Conservation (phyloP, 2,797 vertebrate genomes). For the Dermochelys coriacea region DNA sequence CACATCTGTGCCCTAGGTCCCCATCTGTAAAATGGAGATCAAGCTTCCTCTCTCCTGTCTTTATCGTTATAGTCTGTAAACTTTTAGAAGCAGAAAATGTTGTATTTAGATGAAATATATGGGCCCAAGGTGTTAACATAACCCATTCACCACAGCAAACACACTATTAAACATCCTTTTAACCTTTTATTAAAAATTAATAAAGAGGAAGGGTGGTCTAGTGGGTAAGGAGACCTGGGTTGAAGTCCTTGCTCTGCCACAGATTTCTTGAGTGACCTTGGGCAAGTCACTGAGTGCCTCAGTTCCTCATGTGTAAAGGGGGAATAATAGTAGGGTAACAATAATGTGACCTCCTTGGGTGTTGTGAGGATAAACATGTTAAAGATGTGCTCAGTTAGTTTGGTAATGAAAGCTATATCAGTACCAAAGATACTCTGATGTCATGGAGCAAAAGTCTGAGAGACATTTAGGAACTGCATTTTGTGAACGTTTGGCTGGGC, state of each 20-base stretch:
- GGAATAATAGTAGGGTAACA: too few species aligned
- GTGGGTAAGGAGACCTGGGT: not conserved
- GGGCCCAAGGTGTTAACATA: too few species aligned
- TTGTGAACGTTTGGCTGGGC: not conserved
- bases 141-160: too few species aligned
- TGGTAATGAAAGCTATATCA: not conserved
- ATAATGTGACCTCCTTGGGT: not conserved
- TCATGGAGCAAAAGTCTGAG: not conserved
- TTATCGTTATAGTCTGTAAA: not conserved
- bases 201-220: not conserved
- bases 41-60: not conserved
- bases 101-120: not conserved
- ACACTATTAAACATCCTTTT: too few species aligned
- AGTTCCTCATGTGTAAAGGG: too few species aligned
- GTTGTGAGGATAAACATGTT: not conserved
- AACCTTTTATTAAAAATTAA: not conserved
- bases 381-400: not conserved
- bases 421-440: not conserved
- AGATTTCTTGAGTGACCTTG: too few species aligned
- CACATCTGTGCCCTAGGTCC: not conserved
- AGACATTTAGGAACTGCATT: not conserved
- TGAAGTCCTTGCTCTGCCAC: too few species aligned
- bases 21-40: not conserved
- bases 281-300: too few species aligned
- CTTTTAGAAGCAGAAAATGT: not conserved